Percentiles rank a stretch among this genome's conserved stretches.
Evolutionary conservation across 2,113 vertebrate genomes (phyloP).

Genomic region (Passer domesticus): DNA sequence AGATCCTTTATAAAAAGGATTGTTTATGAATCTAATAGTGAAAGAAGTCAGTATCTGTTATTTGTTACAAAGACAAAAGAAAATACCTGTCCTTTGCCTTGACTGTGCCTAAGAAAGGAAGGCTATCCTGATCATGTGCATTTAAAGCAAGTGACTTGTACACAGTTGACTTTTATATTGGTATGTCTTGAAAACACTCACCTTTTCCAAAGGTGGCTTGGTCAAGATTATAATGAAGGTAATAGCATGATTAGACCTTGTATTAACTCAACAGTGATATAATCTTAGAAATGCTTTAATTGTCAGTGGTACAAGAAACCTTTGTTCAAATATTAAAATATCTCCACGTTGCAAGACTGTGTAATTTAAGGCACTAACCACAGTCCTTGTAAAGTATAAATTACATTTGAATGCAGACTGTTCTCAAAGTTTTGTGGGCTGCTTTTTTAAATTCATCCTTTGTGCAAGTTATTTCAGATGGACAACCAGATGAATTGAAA

Average conservation of each 20-base stretch:
- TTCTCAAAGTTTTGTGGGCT: background rate
- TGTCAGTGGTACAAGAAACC: background rate
- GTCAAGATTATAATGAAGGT: background rate
- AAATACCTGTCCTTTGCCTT: background rate
- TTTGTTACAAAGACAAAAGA: background rate
- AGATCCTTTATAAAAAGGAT: background rate
- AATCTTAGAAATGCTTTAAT: background rate
- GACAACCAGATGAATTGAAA: constrained; percentile 25
- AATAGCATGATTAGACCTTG: background rate
- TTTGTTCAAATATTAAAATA: constrained; percentile 7
- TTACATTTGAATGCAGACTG: constrained; percentile 14
- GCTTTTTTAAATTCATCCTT: background rate
- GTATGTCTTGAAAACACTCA: background rate
- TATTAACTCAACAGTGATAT: background rate
- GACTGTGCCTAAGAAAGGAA: background rate
- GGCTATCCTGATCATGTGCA: background rate
- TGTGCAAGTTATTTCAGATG: background rate
- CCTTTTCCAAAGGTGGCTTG: background rate
- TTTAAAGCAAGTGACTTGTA: background rate
- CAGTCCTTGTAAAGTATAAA: background rate
- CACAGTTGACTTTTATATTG: background rate
- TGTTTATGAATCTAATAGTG: background rate
- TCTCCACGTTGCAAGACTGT: background rate
- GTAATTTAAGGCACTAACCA: background rate
- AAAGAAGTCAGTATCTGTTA: background rate